Conservation (phyloP, 2,113 vertebrate species). For the Nicator chloris region DNA sequence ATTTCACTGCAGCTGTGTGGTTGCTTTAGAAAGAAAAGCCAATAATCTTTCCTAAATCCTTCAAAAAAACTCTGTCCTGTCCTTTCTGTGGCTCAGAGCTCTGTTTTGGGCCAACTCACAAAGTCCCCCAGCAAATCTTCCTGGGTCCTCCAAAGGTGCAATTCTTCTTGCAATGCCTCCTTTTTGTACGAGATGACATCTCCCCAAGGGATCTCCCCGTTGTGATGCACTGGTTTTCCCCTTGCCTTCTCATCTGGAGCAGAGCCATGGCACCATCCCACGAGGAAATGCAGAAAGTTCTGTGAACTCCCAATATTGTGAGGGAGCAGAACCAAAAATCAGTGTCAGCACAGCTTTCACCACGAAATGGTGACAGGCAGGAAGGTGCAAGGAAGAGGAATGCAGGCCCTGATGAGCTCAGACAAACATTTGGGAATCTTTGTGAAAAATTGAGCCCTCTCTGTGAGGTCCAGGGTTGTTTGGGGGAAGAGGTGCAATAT, state of each 20-base stretch:
- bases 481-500: not conserved
- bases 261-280: accelerated
- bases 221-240: accelerated
- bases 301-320: accelerated
- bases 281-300: not conserved
- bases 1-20: not conserved
- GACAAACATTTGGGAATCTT: not conserved
- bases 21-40: not conserved
- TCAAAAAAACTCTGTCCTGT: not conserved
- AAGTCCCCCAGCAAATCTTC: not conserved
- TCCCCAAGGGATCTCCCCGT: accelerated
- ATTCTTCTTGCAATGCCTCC: not conserved
- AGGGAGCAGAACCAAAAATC: not conserved
- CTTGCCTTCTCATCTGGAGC: not conserved
- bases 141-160: not conserved
- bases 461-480: accelerated
- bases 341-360: accelerated
- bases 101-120: not conserved
- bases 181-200: not conserved
- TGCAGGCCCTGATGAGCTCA: accelerated
- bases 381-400: not conserved
- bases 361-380: not conserved
- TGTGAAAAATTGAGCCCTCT: not conserved
- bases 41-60: not conserved
- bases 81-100: not conserved